These are phyloP conservation scores for Drosophila repleta DNA, from an alignment of 1,140 invertebrate species.

Conservation along the genomic window DNA sequence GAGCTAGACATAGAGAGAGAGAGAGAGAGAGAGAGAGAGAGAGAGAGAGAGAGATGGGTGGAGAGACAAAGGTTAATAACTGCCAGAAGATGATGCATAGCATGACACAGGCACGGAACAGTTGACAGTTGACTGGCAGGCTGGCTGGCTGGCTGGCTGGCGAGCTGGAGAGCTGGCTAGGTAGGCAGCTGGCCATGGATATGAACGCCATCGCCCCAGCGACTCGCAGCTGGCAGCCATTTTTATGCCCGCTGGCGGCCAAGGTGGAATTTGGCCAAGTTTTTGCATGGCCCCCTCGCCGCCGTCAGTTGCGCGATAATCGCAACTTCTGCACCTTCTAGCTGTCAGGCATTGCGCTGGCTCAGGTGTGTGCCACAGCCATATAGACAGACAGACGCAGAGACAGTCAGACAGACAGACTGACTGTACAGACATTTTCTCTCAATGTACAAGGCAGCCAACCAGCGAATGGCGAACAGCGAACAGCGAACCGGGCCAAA, in stretches of 20 bases:
- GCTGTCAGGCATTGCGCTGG: slow-evolving; percentile 48
- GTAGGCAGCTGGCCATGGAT: slow-evolving; percentile 36
- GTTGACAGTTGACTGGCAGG: slow-evolving; percentile 78
- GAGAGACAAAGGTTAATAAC: slow-evolving; percentile 75
- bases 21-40: not conserved
- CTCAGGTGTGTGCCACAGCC: slow-evolving; percentile 67
- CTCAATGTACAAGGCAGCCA: slow-evolving; percentile 45
- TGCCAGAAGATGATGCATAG: slow-evolving; percentile 81
- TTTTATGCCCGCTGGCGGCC: slow-evolving; percentile 69
- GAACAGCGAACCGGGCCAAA: slow-evolving; percentile 32
- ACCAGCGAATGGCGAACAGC: slow-evolving; percentile 40
- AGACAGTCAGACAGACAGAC: slow-evolving; percentile 14
- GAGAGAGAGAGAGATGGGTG: slow-evolving; percentile 8
- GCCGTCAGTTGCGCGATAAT: slow-evolving; percentile 61
- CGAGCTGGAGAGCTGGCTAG: slow-evolving; percentile 15
- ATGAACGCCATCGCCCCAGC: slow-evolving; percentile 35
- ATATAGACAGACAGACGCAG: slow-evolving; percentile 15
- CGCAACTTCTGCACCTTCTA: slow-evolving; percentile 76
- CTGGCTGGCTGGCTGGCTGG: slow-evolving; percentile 26
- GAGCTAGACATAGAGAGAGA: not conserved
- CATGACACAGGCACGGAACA: slow-evolving; percentile 67
- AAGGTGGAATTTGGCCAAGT: slow-evolving; percentile 76
- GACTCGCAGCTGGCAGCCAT: slow-evolving; percentile 68
- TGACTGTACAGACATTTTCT: slow-evolving; percentile 27
- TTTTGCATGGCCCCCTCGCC: slow-evolving; percentile 19